A percentile compares a stretch with the other conserved stretches of the same genome.
Conservation (phyloP, 2,797 vertebrate species). For the Sebastes minor region DNA sequence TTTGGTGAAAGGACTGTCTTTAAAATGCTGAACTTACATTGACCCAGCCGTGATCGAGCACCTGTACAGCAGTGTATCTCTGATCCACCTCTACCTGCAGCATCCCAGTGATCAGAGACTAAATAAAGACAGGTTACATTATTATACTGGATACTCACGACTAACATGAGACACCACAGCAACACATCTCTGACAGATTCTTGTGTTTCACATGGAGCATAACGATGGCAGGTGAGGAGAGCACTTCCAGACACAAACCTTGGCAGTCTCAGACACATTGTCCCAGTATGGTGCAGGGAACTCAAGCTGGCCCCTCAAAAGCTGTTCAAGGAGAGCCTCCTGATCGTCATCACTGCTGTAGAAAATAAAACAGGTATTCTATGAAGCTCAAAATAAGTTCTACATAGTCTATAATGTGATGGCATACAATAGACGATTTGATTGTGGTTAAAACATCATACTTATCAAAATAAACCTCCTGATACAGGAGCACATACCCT, state of each 20-base stretch:
- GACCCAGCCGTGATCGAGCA: slow-evolving; percentile 96
- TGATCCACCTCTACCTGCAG: slow-evolving; percentile 91
- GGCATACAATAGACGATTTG: background rate
- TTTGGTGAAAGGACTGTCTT: background rate
- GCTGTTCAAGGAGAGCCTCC: slow-evolving; percentile 94
- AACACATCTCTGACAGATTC: slow-evolving; percentile 10
- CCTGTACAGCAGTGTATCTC: slow-evolving; percentile 91
- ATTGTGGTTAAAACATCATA: background rate
- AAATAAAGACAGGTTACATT: slow-evolving; percentile 13
- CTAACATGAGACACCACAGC: background rate
- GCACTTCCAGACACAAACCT: slow-evolving; percentile 78
- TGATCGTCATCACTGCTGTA: slow-evolving; percentile 90
- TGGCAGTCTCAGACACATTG: slow-evolving; percentile 92
- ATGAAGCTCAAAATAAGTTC: background rate
- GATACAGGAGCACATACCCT: slow-evolving; percentile 82
- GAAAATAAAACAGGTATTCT: background rate
- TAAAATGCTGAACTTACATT: slow-evolving; percentile 85
- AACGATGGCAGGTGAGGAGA: background rate
- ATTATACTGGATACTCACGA: background rate
- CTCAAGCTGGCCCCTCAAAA: slow-evolving; percentile 91
- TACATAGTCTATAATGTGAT: background rate
- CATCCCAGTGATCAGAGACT: slow-evolving; percentile 95
- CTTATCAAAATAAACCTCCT: background rate
- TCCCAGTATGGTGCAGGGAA: slow-evolving; percentile 96
- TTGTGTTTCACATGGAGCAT: background rate